Evolutionary conservation across 2,113 vertebrate genomes (phyloP), one percentile per base, ranked within the genome.

Genomic region (Argyrosomus japonicus): DNA sequence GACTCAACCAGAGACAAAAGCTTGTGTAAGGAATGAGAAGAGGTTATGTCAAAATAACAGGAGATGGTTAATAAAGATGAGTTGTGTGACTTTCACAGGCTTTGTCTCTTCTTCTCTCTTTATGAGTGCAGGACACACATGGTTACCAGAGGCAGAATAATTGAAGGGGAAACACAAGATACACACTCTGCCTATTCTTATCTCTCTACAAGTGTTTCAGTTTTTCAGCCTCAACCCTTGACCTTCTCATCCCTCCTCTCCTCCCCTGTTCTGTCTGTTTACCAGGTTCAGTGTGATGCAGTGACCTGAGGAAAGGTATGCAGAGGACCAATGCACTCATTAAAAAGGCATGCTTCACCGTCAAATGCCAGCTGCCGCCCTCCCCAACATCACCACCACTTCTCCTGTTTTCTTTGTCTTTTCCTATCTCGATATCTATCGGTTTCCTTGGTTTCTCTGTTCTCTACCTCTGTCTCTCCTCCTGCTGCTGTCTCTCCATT

Each of bases 281-380:
- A 84, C 70, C 60, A 83, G 73, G 36, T 87, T 60, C 77, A 76
- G 84, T 58, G 70, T 69, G 74, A 83, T 82, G 85, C 83, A 85
- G 86, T 79, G 87, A 87, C 91, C 87, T 90, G 75, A 91, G 79
- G 85, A 89, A 87, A 83, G 88, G 86, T 88, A 86, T 90, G 91
- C 82, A 82, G 80, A 91, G 88, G 88, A 92, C 93, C 94, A 94
- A 93, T 87, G 78, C 85, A 77, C 89, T 94, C 91, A 94, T 95
- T 95, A 94, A 93, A 95, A 93, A 94, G 88, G 82, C 89, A 93
- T 94, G 93, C 91, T 92, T 93, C 93, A 87, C 91, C 89, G 83
- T 95, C 93, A 94, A 92, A 92, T 94, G 90, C 91, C 93, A 94
- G 91, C 94, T 94, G 93, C 89, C 74, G 25, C 82, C 72, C 29